phyloP scores from a whole-genome alignment of 2,797 vertebrate genomes.

The Ptychadena robeensis region DNA sequence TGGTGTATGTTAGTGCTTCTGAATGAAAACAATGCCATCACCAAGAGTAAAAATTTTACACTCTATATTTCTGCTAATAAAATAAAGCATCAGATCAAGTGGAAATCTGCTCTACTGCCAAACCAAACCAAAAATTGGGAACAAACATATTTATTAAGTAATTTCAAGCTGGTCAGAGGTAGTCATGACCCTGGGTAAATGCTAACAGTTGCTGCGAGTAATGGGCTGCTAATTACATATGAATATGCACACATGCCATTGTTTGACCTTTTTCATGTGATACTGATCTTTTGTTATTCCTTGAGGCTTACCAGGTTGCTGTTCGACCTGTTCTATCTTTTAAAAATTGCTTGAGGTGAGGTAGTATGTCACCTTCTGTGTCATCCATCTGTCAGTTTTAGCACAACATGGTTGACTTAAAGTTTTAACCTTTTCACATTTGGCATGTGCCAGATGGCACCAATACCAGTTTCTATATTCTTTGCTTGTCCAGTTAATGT shows the following conservation, averaged over 20 bases:
- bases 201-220: not conserved
- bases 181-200: not conserved
- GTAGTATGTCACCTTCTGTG: constrained; percentile 46
- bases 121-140: no score
- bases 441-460: constrained; percentile 25
- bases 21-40: not conserved
- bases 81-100: not conserved
- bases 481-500: not conserved
- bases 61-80: not conserved
- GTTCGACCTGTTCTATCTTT: constrained; percentile 5
- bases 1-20: no score
- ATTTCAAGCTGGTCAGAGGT: no score
- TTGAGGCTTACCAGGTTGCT: not conserved
- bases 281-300: constrained; percentile 9
- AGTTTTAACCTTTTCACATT: constrained; percentile 28
- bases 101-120: not conserved
- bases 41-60: not conserved
- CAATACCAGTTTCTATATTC: not conserved
- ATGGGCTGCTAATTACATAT: constrained; percentile 1
- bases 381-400: constrained; percentile 46
- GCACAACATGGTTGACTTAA: constrained; percentile 11
- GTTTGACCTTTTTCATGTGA: not conserved
- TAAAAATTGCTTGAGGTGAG: constrained; percentile 23
- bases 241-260: not conserved
- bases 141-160: not conserved